phyloP scores from a whole-genome alignment of 2,888 invertebrate species.

The Stenodema calcarata region DNA sequence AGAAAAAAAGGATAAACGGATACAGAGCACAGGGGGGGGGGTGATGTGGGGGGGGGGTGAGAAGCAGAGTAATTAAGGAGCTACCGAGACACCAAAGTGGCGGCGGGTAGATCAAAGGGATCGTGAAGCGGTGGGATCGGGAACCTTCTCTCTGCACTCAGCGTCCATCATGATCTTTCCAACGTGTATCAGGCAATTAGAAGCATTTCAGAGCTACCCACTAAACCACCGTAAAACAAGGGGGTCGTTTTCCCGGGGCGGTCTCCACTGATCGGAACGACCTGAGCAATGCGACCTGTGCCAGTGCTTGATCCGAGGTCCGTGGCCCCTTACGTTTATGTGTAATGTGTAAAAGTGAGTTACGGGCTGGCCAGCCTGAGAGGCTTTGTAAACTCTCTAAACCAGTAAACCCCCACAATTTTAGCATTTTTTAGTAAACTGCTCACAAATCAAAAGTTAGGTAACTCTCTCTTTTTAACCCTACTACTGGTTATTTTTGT shows the following conservation, averaged over 20 bases:
- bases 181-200: neutral
- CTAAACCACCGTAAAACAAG: neutral
- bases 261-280: neutral
- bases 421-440: too few species aligned
- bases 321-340: too few species aligned
- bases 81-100: conserved; percentile 18
- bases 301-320: too few species aligned
- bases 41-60: neutral
- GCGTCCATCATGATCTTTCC: conserved; percentile 22
- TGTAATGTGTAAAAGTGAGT: too few species aligned
- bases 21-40: neutral
- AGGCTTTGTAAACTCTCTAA: too few species aligned
- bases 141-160: conserved; percentile 1
- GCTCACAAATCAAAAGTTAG: too few species aligned
- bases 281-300: neutral
- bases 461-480: too few species aligned
- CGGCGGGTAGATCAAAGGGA: neutral
- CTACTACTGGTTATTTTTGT: too few species aligned
- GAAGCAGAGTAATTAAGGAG: conserved; percentile 22
- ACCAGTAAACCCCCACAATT: too few species aligned
- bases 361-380: too few species aligned
- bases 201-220: neutral
- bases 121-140: neutral
- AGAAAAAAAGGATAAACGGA: neutral
- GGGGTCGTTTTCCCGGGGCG: neutral